Evolutionary conservation across 2,113 vertebrate genomes (phyloP), one percentile per base, ranked within the genome.

Genomic region (Psammodynastes pulverulentus): DNA sequence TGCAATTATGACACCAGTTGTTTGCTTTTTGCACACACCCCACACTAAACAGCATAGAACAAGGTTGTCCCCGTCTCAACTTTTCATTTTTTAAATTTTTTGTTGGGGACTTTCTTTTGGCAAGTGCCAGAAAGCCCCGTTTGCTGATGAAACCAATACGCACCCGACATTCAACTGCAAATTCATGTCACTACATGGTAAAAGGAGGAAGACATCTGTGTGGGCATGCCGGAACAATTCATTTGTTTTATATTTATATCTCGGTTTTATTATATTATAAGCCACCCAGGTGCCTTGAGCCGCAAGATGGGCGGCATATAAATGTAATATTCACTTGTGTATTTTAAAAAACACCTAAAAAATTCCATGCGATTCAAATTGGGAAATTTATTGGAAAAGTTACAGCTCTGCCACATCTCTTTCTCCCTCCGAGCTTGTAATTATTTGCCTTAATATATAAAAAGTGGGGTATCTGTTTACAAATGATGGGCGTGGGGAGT

Each of bases 401-500:
- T 54, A 89, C 39, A 39, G n/a, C 67, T 46, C 67, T 39, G 51
- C 48, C 34, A 39, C 29, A 56, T 84, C 15, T 48, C 7, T 54
- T 89, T 52, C 23, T 92, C 43, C 51, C 13, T 43, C 54, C 6
- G 1, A 43, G 29, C 56, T 62, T 92, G 89, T 5, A 10, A 84
- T 93, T 52, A 2, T 58, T 93, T 9, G 79, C 91, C 94, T 94
- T 92, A 91, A 89, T 93, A 91, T 91, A 54, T 67, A 93, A 94
- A 94, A 95, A 1, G 24, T 48, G 48, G 54, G 58, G 8, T 93
- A 93, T 95, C 94, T 39, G 94, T 87, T 95, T 94, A 97, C 92
- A 97, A 97, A 96, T 93, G 95, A 97, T 93, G 96, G 23, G 10
- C 0, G 9, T 10, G 67, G 19, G 10, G 21, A 46, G 62, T 21